Percentiles rank a stretch among this genome's conserved stretches.
Evolutionary conservation across 2,797 vertebrate genomes (phyloP).

Genomic region (Bradypodion pumilum): DNA sequence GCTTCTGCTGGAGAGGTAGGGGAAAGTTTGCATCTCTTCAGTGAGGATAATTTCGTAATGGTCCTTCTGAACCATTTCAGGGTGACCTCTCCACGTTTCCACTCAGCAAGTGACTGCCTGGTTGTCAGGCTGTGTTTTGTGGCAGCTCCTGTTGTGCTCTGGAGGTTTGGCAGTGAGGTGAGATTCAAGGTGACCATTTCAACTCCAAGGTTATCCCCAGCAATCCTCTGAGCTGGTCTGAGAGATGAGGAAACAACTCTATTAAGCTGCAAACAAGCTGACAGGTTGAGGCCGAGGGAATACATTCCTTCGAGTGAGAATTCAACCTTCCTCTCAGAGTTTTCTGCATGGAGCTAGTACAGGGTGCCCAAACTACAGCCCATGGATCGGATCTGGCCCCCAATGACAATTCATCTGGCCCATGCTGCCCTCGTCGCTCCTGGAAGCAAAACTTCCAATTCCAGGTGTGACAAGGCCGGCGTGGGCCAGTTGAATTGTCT

Average conservation of each 20-base stretch:
- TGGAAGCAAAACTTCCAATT: no score
- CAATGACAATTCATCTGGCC: no score
- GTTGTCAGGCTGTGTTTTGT: neutral
- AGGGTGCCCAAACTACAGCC: no score
- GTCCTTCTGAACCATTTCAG: neutral
- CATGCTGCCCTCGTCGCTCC: no score
- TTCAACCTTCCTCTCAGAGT: neutral
- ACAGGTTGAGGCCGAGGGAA: slow-evolving; percentile 7
- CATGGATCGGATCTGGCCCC: no score
- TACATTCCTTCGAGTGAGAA: neutral
- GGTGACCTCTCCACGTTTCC: neutral
- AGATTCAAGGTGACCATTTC: neutral
- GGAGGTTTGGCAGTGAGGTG: neutral
- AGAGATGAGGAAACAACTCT: neutral
- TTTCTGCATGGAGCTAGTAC: neutral
- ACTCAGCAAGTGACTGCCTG: neutral
- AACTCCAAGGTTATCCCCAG: neutral
- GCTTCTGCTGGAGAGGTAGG: no score
- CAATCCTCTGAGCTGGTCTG: neutral
- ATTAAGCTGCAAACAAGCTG: slow-evolving; percentile 35
- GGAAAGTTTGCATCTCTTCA: neutral
- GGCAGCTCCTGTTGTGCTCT: neutral
- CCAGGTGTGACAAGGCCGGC: no score
- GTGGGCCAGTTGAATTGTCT: no score
- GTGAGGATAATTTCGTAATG: neutral